Evolutionary conservation across 2,797 vertebrate genomes (phyloP), one percentile per base, ranked within the genome.

Genomic region (Acanthopagrus latus): DNA sequence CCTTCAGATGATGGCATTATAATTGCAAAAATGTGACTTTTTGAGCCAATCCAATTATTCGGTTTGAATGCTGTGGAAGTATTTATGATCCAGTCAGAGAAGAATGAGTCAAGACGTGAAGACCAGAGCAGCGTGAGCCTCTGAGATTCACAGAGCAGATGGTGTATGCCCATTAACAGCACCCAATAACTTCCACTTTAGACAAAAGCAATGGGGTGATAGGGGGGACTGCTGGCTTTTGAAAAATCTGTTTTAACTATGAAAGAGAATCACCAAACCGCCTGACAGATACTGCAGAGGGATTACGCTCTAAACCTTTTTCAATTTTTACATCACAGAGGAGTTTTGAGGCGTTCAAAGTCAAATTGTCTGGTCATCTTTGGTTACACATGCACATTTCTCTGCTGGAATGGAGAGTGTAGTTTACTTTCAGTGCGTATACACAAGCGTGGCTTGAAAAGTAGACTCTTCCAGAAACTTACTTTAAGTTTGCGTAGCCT

Each of bases 131-230:
- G n/a, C 63, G 54, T 50, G 66, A 68, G 68, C 54, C 23, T 58
- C 57, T 69, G 68, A 55, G 67, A 73, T 71, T 48, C 38, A 69
- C 57, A 55, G 44, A 71, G 56, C 81, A 86, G 80, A 88, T 88
- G 81, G 84, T 55, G 71, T 60, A 67, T 70, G 70, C 29, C 29
- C 70, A 80, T 66, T 62, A 46, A 75, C 27, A 57, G 43, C 52
- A 68, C 38, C 33, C 64, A 74, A 51, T 67, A 81, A 84, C 76
- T 81, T 83, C 47, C 21, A 71, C 52, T 85, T 81, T 41, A 25
- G 25, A 73, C 64, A 71, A 81, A 69, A 81, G 63, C 43, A 70
- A 55, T 46, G 6, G 54, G 64, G 64, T 55, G 27, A n/a, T 33
- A 2, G 33, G 33, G 29, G 58, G 48, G 50, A 66, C 44, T 67